Evolutionary conservation across 2,113 vertebrate species (phyloP).

Genomic region (Columbina picui): DNA sequence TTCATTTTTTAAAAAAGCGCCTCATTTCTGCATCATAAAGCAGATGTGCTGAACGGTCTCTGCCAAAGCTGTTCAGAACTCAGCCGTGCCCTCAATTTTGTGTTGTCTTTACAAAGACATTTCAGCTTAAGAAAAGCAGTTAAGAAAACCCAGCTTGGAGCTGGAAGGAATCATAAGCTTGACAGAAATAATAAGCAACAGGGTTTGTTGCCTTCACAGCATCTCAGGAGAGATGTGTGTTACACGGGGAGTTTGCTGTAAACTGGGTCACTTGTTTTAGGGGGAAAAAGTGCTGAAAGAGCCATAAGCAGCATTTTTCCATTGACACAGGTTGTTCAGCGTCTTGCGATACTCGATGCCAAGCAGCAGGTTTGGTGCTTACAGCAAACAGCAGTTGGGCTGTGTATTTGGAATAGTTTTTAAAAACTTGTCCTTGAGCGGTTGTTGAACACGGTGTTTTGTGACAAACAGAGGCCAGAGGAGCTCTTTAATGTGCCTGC

Average conservation of each 20-base stretch:
- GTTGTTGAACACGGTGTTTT: fast-evolving
- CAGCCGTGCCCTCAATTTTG: not conserved
- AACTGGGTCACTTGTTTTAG: not conserved
- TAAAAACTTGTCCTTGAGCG: not conserved
- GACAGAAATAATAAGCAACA: not conserved
- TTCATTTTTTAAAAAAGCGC: not conserved
- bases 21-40: not conserved
- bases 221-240: not conserved
- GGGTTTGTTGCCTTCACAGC: not conserved
- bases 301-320: not conserved
- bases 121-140: not conserved
- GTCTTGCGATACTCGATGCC: fast-evolving
- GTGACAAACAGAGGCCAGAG: not conserved
- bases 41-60: not conserved
- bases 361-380: not conserved
- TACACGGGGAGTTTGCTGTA: not conserved
- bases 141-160: not conserved
- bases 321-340: not conserved
- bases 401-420: not conserved
- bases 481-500: not conserved
- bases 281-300: not conserved
- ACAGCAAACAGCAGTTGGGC: not conserved
- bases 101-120: not conserved
- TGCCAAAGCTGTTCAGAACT: not conserved
- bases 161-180: not conserved